Evolutionary conservation across 37 sponge, comb jelly and placozoan species (phyloP), one percentile per base, ranked within the genome.

Genomic region (Tethya wilhelma): DNA sequence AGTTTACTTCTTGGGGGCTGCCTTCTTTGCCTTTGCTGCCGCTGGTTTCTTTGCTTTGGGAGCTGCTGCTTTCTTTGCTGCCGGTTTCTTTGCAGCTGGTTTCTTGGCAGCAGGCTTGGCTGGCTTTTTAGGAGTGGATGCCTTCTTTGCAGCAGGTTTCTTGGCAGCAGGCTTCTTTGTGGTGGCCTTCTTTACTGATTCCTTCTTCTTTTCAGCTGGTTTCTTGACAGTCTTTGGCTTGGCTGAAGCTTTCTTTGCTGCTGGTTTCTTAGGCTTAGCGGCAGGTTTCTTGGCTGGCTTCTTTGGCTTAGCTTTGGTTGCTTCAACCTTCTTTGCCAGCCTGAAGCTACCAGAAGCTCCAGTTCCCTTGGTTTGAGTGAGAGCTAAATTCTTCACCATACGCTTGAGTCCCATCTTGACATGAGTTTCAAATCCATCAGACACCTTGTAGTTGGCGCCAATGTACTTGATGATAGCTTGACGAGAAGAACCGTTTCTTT

Each of bases 401-500:
- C 96, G 72, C 75, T 84, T 89, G 25, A 97, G 80, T 23, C 86
- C 80, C 65, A 90, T 30, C 73, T 89, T 94, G 67, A 87, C 68
- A 55, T 92, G 96, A 23, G 79, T 73, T 2, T 85, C 86, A 42
- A 19, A 59, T 1, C 64, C 57, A 4, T 91, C 90, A 26, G 70
- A 71, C 9, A 94, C 91, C 39, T 83, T 92, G 91, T 87, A 95
- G 77, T 97, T 86, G 80, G 72, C 80, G 14, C 39, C 28, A 85
- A 97, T 87, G 95, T 94, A 92, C 89, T 95, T 97, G 73, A 71
- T 4, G 86, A 97, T 97, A 41, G 81, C 79, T 40, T 92, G 96
- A 23, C 93, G 84, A 19, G 91, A 88, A 40, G 90, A 86, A 2
- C 98, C 98, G 14, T 59, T 67, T 23, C 96, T 77, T 28, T 92